These are phyloP conservation scores for Papilio elwesi DNA, from an alignment of 2,888 invertebrate genomes.

Conservation along the genomic window DNA sequence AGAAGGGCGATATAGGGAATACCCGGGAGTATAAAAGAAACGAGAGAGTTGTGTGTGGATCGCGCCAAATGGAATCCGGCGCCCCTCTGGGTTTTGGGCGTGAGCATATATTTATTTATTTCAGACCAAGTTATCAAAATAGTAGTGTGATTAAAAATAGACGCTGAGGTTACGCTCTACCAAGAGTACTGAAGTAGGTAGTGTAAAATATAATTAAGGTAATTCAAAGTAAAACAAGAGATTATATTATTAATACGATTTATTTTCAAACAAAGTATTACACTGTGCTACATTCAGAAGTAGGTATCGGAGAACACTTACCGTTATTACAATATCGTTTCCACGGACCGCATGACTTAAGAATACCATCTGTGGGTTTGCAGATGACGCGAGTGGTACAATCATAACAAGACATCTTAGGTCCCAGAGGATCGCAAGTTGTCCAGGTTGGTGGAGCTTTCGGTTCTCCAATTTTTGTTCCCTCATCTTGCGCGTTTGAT, in stretches of 20 bases:
- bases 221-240: not conserved
- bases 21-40: too few species aligned
- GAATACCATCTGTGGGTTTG: slow-evolving; percentile 59
- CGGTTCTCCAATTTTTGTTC: not conserved
- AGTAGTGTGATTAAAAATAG: too few species aligned
- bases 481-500: not conserved
- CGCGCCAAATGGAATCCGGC: too few species aligned
- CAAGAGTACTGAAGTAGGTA: too few species aligned
- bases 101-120: too few species aligned
- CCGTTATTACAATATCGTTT: slow-evolving; percentile 66
- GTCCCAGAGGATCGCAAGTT: slow-evolving; percentile 38
- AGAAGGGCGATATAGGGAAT: too few species aligned
- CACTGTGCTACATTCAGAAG: slow-evolving; percentile 51
- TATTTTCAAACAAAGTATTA: not conserved
- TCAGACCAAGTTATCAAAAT: too few species aligned
- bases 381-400: slow-evolving; percentile 64
- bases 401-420: slow-evolving; percentile 58
- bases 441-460: slow-evolving; percentile 39
- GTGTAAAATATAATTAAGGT: too few species aligned
- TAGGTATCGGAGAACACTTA: slow-evolving; percentile 58
- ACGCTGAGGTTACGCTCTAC: too few species aligned
- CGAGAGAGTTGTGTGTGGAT: too few species aligned
- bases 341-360: slow-evolving; percentile 55
- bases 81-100: too few species aligned
- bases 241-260: not conserved